Evolutionary conservation across 2,113 vertebrate species (phyloP).

Genomic region (Siphamia tubifer): DNA sequence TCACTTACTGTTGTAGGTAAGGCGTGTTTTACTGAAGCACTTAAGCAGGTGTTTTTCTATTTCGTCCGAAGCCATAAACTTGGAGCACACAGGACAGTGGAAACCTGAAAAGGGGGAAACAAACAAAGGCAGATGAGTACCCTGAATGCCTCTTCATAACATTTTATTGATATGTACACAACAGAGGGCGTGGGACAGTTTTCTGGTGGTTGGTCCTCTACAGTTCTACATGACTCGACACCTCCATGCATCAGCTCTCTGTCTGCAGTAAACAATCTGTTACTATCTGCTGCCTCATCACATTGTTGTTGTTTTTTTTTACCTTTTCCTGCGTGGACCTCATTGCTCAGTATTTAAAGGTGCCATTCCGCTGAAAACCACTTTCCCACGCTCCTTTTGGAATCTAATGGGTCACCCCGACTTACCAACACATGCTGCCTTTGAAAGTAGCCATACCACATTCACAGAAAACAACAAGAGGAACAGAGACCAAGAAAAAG

Average conservation of each 20-base stretch:
- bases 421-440: too few relatives aligned
- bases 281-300: not conserved
- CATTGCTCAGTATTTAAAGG: too few relatives aligned
- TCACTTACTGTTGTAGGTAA: conserved; percentile 96
- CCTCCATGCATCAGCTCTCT: not conserved
- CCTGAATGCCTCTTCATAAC: not conserved
- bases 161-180: conserved; percentile 36
- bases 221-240: not conserved
- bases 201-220: not conserved
- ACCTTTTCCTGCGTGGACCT: too few relatives aligned
- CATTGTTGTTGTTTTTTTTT: too few relatives aligned
- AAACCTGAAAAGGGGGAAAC: conserved; percentile 82
- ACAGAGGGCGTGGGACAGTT: not conserved
- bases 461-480: too few relatives aligned
- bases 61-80: conserved; percentile 92
- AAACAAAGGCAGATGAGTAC: conserved; percentile 22
- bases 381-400: too few relatives aligned
- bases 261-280: conserved; percentile 2
- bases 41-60: conserved; percentile 96
- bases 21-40: conserved; percentile 96
- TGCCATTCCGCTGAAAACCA: too few relatives aligned
- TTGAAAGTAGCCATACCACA: too few relatives aligned
- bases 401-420: too few relatives aligned
- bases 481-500: too few relatives aligned
- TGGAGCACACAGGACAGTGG: conserved; percentile 97